Base-by-base conservation (phyloP, 2,888 invertebrate species). In the Drosophila nigricruria region DNA sequence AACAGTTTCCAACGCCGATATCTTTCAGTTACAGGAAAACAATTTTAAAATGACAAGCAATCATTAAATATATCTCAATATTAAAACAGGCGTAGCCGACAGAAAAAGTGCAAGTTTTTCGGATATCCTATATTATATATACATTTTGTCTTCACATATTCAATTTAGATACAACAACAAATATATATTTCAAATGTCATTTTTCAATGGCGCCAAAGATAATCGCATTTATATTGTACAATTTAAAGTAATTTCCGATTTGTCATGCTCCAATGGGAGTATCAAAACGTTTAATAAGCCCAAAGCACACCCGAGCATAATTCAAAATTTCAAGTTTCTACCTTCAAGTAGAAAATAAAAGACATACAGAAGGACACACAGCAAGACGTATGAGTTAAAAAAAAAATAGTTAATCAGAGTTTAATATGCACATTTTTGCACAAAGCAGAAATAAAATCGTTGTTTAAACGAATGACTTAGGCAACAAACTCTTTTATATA, bases 401-500 rank as follows among this genome's bases (percentile, higher is more conserved):
- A 2, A n/a, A n/a, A n/a, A 23, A 14, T 5, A 43, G 18, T 47
- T n/a, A 30, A 47, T 1, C 30, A 30, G 30, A 3, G 12, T 18
- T 32, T 3, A 49, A 50, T 23, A 50, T 50, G 34, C 32, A 50
- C 50, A 34, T 34, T 50, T 32, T 20, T 10, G 50, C 30, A 32
- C 16, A 32, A 8, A 20, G 20, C 50, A n/a, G 14, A 50, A 32
- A 32, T 18, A 8, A 32, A 50, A 20, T 14, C 9, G 4, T 10
- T 47, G 45, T 23, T 34, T 9, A 62, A 72, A 60, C 74, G 67
- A 83, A 81, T 64, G 81, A 83, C 73, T 86, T 66, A 60, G 57
- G 59, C 70, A 69, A 76, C 70, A 66, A 88, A 88, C 85, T 74
- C 30, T 63, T 47, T 43, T 18, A n/a, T 20, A 12, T 49, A 34